A percentile compares a stretch with the other conserved stretches of the same genome.
Conservation (phyloP, 1,140 invertebrate genomes). For the Pseudomyrmex pallidus region DNA sequence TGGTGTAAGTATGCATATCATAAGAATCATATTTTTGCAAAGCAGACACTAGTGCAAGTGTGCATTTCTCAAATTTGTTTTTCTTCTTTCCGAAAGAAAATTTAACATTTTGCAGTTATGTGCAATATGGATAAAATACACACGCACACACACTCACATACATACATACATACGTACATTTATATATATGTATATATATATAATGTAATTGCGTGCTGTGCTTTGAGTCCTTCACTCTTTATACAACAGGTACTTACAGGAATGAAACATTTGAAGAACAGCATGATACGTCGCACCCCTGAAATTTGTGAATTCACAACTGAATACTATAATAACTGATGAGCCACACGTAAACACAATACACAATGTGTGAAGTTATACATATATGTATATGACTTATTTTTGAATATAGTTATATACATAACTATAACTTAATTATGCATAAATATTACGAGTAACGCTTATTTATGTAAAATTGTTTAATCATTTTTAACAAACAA, state of each 20-base stretch:
- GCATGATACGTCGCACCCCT: conserved; percentile 63
- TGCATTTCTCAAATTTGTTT: neutral
- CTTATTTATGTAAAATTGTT: neutral
- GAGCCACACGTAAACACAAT: neutral
- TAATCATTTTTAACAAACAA: neutral
- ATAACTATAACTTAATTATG: neutral
- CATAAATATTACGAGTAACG: neutral
- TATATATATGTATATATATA: neutral
- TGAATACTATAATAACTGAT: conserved; percentile 39
- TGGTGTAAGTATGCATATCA: neutral
- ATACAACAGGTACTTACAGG: conserved; percentile 64
- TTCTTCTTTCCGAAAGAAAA: conserved; percentile 1
- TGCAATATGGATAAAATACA: conserved; percentile 19
- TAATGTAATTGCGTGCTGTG: conserved; percentile 53
- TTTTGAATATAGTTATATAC: no score
- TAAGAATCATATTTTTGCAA: conserved; percentile 1
- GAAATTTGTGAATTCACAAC: conserved; percentile 70
- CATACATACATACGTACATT: no score
- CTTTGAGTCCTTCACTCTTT: conserved; percentile 23
- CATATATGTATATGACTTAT: neutral
- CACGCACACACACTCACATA: no score
- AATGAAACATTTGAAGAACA: conserved; percentile 70
- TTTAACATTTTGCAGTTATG: neutral
- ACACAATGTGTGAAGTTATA: no score
- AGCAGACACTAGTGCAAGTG: neutral